Evolutionary conservation across 2,888 invertebrate species (phyloP), one percentile per base, ranked within the genome.

Genomic region (Rhynchonema sp.): DNA sequence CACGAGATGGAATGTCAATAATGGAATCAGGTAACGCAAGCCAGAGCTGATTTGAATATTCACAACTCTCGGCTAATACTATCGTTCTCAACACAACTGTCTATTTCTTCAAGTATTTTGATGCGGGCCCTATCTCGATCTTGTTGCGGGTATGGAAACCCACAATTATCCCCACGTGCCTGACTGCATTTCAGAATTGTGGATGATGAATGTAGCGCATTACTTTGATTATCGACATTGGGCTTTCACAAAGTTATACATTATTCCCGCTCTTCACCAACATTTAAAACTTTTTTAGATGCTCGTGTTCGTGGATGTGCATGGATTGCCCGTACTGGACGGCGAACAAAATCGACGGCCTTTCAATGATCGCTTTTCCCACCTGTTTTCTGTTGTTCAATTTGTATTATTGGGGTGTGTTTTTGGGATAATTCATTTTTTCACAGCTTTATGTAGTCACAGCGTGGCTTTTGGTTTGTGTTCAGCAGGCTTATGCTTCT

Each of bases 331-430:
- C 69, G 22, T 64, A 66, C 55, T 69, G 69, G 69, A 69, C 72
- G 30, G 70, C 72, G 0, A 62, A 62, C 26, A 71, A 71, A 62
- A 63, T 72, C 22, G 72, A 71, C 30, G 46, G 46, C 27, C 22
- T 46, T 2, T 70, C 69, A 2, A 63, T 67, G n/a, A 62, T 69
- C 17, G 55, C 67, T 9, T 72, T 72, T 60, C 72, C 72, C 1
- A 57, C 65, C 20, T 65, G 62, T 60, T 72, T 72, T 59, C 55
- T 66, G 29, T 57, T 67, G n/a, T 72, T 72, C 65, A 72, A 72
- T 60, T 63, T 72, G 49, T 72, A 70, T 68, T 72, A 72, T 62
- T 72, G 72, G 72, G 66, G 70, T 62, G 64, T 72, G 28, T 72
- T 72, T 26, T 54, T 62, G 17, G 55, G 60, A 30, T 55, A 20